Percentiles rank a stretch among this genome's conserved stretches.
Conservation (phyloP, 23 tunicate genomes). For the Clavelina lepadiformis region DNA sequence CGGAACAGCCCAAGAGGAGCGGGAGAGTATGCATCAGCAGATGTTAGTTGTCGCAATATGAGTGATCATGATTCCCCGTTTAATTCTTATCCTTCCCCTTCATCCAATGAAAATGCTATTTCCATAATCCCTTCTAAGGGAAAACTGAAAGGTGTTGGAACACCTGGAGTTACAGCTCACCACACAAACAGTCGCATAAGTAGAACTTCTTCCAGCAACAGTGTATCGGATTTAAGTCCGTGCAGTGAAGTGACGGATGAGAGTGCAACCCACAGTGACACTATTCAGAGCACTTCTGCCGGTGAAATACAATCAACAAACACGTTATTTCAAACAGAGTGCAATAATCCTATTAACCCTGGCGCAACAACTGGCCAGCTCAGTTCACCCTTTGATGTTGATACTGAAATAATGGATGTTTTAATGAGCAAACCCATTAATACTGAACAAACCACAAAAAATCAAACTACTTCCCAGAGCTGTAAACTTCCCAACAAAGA, state of each 20-base stretch:
- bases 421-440: slow-evolving; percentile 1
- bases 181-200: slow-evolving; percentile 20
- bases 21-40: slow-evolving; percentile 6
- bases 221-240: slow-evolving; percentile 68
- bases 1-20: slow-evolving; percentile 48
- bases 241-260: slow-evolving; percentile 60
- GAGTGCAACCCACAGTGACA: slow-evolving; percentile 3
- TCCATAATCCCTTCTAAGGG: not conserved
- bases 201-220: slow-evolving; percentile 72
- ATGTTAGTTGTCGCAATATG: slow-evolving; percentile 4
- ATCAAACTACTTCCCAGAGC: not conserved
- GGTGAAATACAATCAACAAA: slow-evolving; percentile 5
- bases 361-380: slow-evolving; percentile 5
- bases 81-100: slow-evolving; percentile 15
- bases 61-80: slow-evolving; percentile 27
- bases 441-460: not conserved
- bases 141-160: slow-evolving; percentile 5
- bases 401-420: slow-evolving; percentile 23
- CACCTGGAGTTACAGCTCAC: not conserved
- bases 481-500: slow-evolving; percentile 29
- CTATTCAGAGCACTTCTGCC: not conserved
- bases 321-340: not conserved
- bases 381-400: slow-evolving; percentile 12
- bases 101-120: slow-evolving; percentile 15
- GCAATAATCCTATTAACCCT: slow-evolving; percentile 13